A percentile compares a stretch with the other conserved stretches of the same genome.
Conservation (phyloP, 2,888 invertebrate species). For the Oeneis ivallda region DNA sequence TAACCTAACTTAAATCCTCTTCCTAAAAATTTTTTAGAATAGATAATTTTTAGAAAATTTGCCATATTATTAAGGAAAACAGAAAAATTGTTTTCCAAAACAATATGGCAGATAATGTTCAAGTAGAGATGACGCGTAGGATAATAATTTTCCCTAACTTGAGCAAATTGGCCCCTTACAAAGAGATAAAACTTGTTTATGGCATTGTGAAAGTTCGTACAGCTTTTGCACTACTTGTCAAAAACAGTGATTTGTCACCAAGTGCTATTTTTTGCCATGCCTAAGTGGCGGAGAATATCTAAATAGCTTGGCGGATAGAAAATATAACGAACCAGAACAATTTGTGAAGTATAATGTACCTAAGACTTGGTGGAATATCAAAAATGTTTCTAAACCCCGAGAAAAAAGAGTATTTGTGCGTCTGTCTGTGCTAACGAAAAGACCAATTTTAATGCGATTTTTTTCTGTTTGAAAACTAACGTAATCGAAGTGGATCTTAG, state of each 20-base stretch:
- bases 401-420: too few relatives aligned
- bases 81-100: conserved; percentile 1
- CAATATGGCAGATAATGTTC: not conserved
- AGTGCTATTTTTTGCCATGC: conserved; percentile 21
- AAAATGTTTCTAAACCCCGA: too few relatives aligned
- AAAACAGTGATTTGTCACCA: conserved; percentile 23
- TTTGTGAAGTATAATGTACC: not conserved
- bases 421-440: too few relatives aligned
- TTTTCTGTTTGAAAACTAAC: too few relatives aligned
- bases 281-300: not conserved
- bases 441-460: too few relatives aligned
- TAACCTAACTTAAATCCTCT: too few relatives aligned
- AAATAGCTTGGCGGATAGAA: not conserved
- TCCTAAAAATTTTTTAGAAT: too few relatives aligned
- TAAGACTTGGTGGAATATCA: too few relatives aligned
- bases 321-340: not conserved
- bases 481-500: too few relatives aligned
- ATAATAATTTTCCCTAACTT: conserved; percentile 24
- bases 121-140: conserved; percentile 15
- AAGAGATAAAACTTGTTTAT: conserved; percentile 27
- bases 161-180: conserved; percentile 24
- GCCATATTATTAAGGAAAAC: too few relatives aligned
- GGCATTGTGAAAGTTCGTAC: conserved; percentile 23
- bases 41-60: too few relatives aligned
- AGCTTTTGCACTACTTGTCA: conserved; percentile 21